Evolutionary conservation across 2,888 invertebrate species (phyloP).

Genomic region (Teinopalpus imperialis): DNA sequence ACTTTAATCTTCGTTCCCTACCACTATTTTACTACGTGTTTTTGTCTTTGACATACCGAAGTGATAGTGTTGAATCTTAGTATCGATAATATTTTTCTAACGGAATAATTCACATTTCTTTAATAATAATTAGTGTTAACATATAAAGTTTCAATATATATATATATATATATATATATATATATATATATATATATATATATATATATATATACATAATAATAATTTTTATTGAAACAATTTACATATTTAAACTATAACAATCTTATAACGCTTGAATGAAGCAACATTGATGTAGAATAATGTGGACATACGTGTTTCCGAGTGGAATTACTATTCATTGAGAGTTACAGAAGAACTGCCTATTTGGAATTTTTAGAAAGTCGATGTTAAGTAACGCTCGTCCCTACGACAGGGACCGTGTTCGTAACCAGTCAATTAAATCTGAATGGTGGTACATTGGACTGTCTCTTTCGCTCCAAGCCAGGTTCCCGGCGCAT

Average conservation of each 20-base stretch:
- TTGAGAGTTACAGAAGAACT: constrained; percentile 53
- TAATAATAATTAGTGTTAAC: no score
- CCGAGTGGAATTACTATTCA: constrained; percentile 56
- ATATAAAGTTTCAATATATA: no score
- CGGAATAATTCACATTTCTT: no score
- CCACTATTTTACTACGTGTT: constrained; percentile 58
- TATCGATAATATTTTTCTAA: constrained; percentile 42
- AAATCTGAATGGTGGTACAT: constrained; percentile 74
- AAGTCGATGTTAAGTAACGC: constrained; percentile 72
- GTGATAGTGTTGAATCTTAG: constrained; percentile 49
- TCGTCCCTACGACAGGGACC: constrained; percentile 75
- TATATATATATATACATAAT: no score
- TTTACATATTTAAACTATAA: constrained; percentile 18
- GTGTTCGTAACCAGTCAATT: constrained; percentile 79
- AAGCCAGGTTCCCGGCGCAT: constrained; percentile 60
- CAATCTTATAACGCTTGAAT: constrained; percentile 17
- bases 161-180: no score
- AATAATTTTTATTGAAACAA: constrained; percentile 5
- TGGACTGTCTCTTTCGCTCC: constrained; percentile 68
- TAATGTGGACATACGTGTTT: constrained; percentile 33
- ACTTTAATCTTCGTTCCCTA: constrained; percentile 63
- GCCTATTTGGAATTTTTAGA: constrained; percentile 70
- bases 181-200: no score
- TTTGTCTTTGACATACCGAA: constrained; percentile 68
- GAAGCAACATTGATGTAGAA: constrained; percentile 10